These are phyloP conservation scores for Ischnura elegans DNA, from an alignment of 2,888 invertebrate genomes.

Conservation along the genomic window DNA sequence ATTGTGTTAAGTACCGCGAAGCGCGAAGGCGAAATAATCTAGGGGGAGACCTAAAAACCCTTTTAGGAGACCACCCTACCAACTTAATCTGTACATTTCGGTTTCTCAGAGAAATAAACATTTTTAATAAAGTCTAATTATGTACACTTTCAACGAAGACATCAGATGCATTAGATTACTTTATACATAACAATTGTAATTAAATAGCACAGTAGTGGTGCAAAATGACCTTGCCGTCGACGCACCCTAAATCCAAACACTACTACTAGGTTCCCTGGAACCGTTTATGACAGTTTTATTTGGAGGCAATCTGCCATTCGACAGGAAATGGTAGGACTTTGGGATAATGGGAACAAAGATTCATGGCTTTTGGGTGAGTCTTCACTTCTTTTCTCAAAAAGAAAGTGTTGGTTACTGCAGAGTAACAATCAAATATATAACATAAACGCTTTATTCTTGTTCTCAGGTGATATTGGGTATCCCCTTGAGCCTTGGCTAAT, in stretches of 20 bases:
- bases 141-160: too few relatives aligned
- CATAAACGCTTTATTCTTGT: neutral
- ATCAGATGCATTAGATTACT: too few relatives aligned
- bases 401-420: neutral
- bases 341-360: neutral
- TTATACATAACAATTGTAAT: too few relatives aligned
- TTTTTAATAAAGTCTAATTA: too few relatives aligned
- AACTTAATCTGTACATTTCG: too few relatives aligned
- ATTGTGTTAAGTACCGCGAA: too few relatives aligned
- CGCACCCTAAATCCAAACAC: neutral
- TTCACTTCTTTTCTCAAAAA: neutral
- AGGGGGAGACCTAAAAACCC: too few relatives aligned
- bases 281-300: neutral
- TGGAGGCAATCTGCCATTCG: neutral
- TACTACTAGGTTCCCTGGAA: neutral
- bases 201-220: too few relatives aligned
- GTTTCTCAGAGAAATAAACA: too few relatives aligned
- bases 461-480: neutral
- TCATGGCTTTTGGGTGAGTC: neutral
- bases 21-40: too few relatives aligned
- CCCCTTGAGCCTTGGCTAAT: neutral
- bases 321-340: neutral
- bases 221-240: too few relatives aligned
- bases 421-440: neutral
- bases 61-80: too few relatives aligned